Conservation (phyloP, 2,797 vertebrate genomes). For the Crenuchus spilurus region DNA sequence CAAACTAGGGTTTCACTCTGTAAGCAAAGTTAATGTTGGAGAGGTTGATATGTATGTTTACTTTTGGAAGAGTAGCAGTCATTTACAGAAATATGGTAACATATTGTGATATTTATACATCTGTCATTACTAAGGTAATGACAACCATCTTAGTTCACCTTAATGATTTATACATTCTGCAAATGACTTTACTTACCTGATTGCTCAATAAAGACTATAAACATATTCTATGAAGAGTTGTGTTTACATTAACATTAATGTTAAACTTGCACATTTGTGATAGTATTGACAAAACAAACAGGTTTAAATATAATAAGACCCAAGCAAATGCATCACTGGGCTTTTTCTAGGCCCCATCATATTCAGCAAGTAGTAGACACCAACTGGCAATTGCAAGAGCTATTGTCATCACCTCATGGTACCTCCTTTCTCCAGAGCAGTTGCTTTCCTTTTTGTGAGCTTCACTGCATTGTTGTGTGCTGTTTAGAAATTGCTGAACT, state of each 20-base stretch:
- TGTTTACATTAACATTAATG: too few relatives aligned
- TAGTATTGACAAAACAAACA: too few relatives aligned
- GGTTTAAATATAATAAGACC: too few relatives aligned
- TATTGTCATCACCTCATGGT: conserved; percentile 62
- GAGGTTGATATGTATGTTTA: conserved; percentile 65
- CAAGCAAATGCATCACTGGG: background rate
- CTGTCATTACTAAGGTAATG: too few relatives aligned
- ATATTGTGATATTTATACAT: too few relatives aligned
- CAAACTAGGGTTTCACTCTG: conserved; percentile 74
- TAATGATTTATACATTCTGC: too few relatives aligned
- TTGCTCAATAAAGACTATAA: too few relatives aligned
- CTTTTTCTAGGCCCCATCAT: background rate
- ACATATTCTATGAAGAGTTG: too few relatives aligned
- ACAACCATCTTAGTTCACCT: too few relatives aligned
- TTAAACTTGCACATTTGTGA: too few relatives aligned
- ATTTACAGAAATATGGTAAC: background rate
- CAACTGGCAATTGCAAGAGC: conserved; percentile 53
- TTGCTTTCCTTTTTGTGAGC: conserved; percentile 65
- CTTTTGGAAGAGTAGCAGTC: conserved; percentile 35
- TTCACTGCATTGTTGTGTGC: conserved; percentile 66
- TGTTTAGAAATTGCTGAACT: conserved; percentile 78
- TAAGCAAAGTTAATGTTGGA: conserved; percentile 80
- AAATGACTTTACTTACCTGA: background rate
- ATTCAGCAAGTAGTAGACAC: conserved; percentile 52
- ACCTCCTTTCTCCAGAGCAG: conserved; percentile 64